phyloP scores from a whole-genome alignment of 2,888 invertebrate genomes.

The Limnephilus lunatus region DNA sequence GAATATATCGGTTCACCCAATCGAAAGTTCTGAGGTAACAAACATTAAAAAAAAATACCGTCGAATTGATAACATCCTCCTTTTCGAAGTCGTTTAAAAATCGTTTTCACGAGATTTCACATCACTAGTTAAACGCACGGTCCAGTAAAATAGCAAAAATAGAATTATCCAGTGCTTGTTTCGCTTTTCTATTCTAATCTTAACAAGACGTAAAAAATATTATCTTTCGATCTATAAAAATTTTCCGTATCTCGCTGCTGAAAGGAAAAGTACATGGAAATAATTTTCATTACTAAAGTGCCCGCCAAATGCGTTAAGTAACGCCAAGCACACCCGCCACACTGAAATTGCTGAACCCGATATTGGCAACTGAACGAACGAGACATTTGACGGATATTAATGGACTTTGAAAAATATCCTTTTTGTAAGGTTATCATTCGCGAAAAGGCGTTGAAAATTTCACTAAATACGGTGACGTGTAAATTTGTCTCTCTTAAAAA shows the following conservation, averaged over 20 bases:
- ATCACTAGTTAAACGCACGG: neutral
- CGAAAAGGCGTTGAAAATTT: neutral
- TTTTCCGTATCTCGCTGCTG: neutral
- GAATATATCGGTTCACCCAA: no score
- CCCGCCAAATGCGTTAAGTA: slow-evolving; percentile 17
- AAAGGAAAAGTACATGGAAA: neutral
- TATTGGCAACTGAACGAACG: slow-evolving; percentile 11
- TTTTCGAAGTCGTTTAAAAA: no score
- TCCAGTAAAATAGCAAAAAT: neutral
- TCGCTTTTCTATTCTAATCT: neutral
- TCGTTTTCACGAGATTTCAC: neutral
- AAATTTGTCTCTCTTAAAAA: neutral
- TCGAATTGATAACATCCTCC: no score
- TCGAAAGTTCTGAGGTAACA: no score
- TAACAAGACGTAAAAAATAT: neutral
- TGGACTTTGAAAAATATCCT: slow-evolving; percentile 45
- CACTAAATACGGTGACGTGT: neutral
- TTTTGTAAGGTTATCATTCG: neutral
- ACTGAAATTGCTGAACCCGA: slow-evolving; percentile 12
- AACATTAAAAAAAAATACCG: no score
- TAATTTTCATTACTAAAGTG: slow-evolving; percentile 31
- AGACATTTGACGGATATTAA: slow-evolving; percentile 54
- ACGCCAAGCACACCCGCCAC: slow-evolving; percentile 4
- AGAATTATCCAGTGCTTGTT: neutral
- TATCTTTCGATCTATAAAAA: neutral